These are phyloP conservation scores for Melanostigma gelatinosum DNA, from an alignment of 2,113 vertebrate species.

Conservation along the genomic window DNA sequence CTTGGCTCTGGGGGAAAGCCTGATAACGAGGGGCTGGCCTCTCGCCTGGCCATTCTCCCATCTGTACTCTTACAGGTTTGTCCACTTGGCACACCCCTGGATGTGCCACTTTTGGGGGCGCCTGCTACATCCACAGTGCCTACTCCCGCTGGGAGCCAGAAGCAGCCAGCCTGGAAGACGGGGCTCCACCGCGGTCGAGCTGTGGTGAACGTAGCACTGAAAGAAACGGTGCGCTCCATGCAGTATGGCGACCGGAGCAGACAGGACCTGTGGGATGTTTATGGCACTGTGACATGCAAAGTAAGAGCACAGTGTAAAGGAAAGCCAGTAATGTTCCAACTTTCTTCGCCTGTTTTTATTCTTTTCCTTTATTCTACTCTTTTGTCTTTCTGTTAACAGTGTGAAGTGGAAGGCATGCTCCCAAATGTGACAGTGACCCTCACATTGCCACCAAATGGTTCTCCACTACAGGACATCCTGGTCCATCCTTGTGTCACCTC, in stretches of 20 bases:
- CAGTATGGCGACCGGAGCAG: constrained; percentile 88
- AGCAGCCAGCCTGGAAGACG: constrained; percentile 91
- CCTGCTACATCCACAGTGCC: constrained; percentile 35
- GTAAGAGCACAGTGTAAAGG: constrained; percentile 73
- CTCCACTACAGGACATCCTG: constrained; percentile 92
- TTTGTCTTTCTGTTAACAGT: constrained; percentile 78
- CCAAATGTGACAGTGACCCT: constrained; percentile 91
- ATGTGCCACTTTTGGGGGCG: constrained; percentile 80
- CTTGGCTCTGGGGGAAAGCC: constrained; percentile 77
- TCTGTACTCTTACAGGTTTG: constrained; percentile 88
- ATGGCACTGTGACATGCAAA: constrained; percentile 92
- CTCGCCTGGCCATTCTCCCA: constrained; percentile 85
- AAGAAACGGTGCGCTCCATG: constrained; percentile 92
- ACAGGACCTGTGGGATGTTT: constrained; percentile 92
- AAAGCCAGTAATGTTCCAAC: not conserved
- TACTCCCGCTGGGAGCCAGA: constrained; percentile 80
- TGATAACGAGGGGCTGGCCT: constrained; percentile 82
- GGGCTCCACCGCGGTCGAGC: constrained; percentile 88
- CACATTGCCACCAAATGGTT: constrained; percentile 90
- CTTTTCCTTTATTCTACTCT: not conserved
- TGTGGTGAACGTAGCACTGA: constrained; percentile 87
- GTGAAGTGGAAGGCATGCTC: constrained; percentile 92
- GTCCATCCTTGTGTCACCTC: constrained; percentile 94
- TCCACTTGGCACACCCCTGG: constrained; percentile 90
- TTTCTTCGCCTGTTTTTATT: not conserved